Evolutionary conservation across 2,797 vertebrate genomes (phyloP), one percentile per base, ranked within the genome.

Genomic region (Poecilia picta): DNA sequence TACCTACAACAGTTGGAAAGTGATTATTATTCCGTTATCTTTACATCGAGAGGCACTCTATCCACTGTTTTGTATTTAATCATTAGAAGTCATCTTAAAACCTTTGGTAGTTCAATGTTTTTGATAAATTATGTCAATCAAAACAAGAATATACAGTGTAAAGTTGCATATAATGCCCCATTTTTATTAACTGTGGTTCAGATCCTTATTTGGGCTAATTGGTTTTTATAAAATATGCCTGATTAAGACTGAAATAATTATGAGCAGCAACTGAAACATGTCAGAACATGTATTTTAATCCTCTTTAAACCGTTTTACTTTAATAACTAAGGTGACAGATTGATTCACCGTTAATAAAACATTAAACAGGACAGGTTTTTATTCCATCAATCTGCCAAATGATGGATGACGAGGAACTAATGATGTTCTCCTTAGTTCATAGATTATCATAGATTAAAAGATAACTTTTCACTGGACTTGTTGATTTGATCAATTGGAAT

Each of bases 1-100:
- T 97, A 68, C 98, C 98, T 99, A 78, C 39, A 82, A 49, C 31
- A 70, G 2, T 11, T 11, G 41, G n/a, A 72, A 25, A 66, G 13
- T 15, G 4, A 16, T 45, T 45, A 70, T 23, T 43, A 41, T 68
- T 68, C 39, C 25, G 41, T 28, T 45, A 71, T 45, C 25, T 68
- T 66, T 20, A 39, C 16, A 39, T 20, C 4, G 16, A 59, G 28
- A 31, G 5, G 0, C 4, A 28, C 28, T 57, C 10, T 28, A 62
- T 33, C 5, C 31, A 18, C 57, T 64, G 13, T 20, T 28, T 28
- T 59, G n/a, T 15, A 62, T 62, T 62, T 31, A 33, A 62, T 33
- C 28, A 59, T 59, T 31, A 62, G 4, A 2, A 31, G 0, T 16
- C 28, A 6, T 62, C 13, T 33, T 31, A 28, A 59, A 15, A 47